Conservation (phyloP, 2,113 vertebrate genomes). For the Stigmatopora nigra region DNA sequence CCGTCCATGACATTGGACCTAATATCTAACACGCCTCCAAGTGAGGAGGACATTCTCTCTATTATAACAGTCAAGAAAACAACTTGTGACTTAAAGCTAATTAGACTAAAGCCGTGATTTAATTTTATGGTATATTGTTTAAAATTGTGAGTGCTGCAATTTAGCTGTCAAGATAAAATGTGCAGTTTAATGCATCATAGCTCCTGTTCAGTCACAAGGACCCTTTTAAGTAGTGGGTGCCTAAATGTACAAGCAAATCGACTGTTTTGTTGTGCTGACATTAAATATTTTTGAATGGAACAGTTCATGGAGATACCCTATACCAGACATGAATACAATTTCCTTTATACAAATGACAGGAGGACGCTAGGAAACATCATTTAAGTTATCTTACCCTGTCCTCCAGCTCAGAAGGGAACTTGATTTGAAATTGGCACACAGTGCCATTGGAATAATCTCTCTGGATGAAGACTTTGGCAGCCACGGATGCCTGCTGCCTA, state of each 20-base stretch:
- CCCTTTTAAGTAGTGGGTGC: background rate
- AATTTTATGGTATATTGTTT: constrained; percentile 8
- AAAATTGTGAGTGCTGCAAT: constrained; percentile 7
- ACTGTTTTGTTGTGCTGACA: no score
- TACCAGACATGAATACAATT: no score
- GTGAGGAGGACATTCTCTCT: constrained; percentile 1
- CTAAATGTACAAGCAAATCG: no score
- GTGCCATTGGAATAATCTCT: constrained; percentile 94
- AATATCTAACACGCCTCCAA: constrained; percentile 10
- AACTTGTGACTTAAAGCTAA: constrained; percentile 10
- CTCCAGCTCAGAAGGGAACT: constrained; percentile 91
- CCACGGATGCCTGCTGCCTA: constrained; percentile 81
- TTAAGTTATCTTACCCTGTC: constrained; percentile 76
- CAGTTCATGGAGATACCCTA: no score
- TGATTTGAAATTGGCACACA: constrained; percentile 93
- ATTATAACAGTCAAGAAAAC: constrained; percentile 15
- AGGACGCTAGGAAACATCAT: background rate
- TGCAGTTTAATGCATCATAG: no score
- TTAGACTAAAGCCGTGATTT: constrained; percentile 10
- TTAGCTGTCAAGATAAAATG: constrained; percentile 16
- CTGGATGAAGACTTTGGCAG: constrained; percentile 94
- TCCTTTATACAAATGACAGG: background rate
- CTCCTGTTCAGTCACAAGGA: no score
- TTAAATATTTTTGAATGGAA: no score
- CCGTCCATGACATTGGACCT: constrained; percentile 37